Evolutionary conservation across 2,113 vertebrate genomes (phyloP).

Genomic region (Oryzias woworae): DNA sequence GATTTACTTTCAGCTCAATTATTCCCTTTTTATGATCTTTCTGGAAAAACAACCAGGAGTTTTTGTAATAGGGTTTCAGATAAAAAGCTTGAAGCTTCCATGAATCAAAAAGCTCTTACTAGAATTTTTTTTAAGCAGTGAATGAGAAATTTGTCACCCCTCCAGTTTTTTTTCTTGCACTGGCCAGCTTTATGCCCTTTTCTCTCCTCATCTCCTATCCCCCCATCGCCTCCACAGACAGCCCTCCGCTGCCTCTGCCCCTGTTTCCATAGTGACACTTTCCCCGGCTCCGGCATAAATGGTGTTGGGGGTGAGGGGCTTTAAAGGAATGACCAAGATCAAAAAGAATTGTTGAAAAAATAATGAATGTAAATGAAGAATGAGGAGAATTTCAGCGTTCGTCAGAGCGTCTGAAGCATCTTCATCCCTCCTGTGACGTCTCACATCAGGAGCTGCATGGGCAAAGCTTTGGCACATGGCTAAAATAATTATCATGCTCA

Average conservation of each 20-base stretch:
- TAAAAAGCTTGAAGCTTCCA: too few species aligned
- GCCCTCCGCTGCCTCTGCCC: slow-evolving; percentile 67
- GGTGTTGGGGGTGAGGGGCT: slow-evolving; percentile 53
- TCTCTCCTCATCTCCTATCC: slow-evolving; percentile 6
- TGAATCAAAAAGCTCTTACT: too few species aligned
- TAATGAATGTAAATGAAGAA: slow-evolving; percentile 42
- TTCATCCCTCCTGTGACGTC: slow-evolving; percentile 18
- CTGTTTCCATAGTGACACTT: slow-evolving; percentile 80
- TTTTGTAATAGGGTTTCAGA: too few species aligned
- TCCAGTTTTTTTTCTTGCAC: slow-evolving; percentile 1
- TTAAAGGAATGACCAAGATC: not conserved
- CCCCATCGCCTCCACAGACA: slow-evolving; percentile 40
- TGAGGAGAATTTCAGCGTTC: too few species aligned
- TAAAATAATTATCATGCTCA: slow-evolving; percentile 69
- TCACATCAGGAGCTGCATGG: slow-evolving; percentile 47
- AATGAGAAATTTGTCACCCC: not conserved
- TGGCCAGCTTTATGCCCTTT: slow-evolving; percentile 31
- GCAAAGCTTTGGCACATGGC: slow-evolving; percentile 65
- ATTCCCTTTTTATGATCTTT: too few species aligned
- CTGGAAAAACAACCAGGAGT: too few species aligned
- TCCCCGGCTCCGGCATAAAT: slow-evolving; percentile 67
- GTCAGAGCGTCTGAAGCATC: slow-evolving; percentile 38
- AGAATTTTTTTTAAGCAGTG: too few species aligned
- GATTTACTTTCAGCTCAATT: too few species aligned
- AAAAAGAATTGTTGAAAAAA: slow-evolving; percentile 9